phyloP scores from a whole-genome alignment of 2,113 vertebrate species.

The Chionodraco myersi region DNA sequence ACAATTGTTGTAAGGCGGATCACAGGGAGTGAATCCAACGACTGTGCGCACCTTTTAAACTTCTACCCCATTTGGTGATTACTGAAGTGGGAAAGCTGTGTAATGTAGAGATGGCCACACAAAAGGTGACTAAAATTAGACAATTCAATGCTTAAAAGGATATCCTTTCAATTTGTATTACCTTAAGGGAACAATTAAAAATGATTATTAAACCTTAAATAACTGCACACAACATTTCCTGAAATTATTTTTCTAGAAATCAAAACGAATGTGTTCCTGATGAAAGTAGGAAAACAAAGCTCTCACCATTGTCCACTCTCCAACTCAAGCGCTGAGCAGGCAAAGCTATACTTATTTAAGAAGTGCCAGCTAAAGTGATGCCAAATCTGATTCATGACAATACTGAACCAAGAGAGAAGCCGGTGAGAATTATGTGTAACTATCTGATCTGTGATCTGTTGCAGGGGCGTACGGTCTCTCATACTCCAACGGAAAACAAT shows the following conservation, averaged over 20 bases:
- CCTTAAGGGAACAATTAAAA: slow-evolving; percentile 29
- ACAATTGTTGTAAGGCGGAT: slow-evolving; percentile 26
- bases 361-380: slow-evolving; percentile 20
- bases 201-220: slow-evolving; percentile 5
- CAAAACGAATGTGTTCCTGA: background rate
- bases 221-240: background rate
- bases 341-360: background rate
- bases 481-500: too few relatives aligned
- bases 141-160: slow-evolving; percentile 10
- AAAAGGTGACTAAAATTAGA: background rate
- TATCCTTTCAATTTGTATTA: background rate
- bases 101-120: background rate
- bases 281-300: slow-evolving; percentile 5
- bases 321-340: slow-evolving; percentile 16
- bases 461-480: background rate
- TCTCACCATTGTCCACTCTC: slow-evolving; percentile 13
- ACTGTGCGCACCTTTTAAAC: slow-evolving; percentile 12
- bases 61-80: background rate
- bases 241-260: background rate
- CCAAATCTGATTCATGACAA: slow-evolving; percentile 37
- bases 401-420: slow-evolving; percentile 23
- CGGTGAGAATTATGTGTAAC: background rate
- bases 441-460: background rate
- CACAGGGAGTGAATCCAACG: slow-evolving; percentile 26
- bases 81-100: background rate